These are phyloP conservation scores for Sitta europaea DNA, from an alignment of 2,113 vertebrate species.

Conservation along the genomic window DNA sequence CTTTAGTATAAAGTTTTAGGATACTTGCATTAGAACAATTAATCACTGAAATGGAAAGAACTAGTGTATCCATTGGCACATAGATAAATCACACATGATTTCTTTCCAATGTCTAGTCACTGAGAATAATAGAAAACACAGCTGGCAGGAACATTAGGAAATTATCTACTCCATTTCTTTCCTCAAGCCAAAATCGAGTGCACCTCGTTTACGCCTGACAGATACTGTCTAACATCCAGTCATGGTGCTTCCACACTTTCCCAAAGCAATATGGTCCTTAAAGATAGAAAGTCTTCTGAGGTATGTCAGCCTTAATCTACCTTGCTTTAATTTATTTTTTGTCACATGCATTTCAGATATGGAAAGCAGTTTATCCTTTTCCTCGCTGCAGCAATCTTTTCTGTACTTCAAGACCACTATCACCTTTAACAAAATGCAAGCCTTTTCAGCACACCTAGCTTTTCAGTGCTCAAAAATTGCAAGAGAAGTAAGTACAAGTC, in stretches of 20 bases:
- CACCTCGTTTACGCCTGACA: not conserved
- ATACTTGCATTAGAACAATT: conserved; percentile 19
- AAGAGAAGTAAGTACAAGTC: not conserved
- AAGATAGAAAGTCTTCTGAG: not conserved
- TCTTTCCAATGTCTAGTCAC: not conserved
- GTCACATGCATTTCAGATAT: not conserved
- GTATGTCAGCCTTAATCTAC: not conserved
- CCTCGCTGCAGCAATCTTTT: not conserved
- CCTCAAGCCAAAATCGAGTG: conserved; percentile 4
- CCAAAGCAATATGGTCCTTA: not conserved
- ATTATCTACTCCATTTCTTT: conserved; percentile 35
- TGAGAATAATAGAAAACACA: conserved; percentile 28
- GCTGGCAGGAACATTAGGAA: not conserved
- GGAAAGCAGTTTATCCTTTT: not conserved
- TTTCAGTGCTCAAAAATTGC: not conserved
- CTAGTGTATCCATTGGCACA: not conserved
- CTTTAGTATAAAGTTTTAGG: not conserved
- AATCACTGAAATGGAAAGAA: conserved; percentile 29
- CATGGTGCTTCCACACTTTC: not conserved
- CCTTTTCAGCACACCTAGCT: not conserved
- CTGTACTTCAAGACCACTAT: not conserved
- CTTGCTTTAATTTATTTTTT: conserved; percentile 15
- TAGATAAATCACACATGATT: conserved; percentile 47
- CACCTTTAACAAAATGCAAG: not conserved
- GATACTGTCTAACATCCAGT: not conserved